A percentile compares a stretch with the other conserved stretches of the same genome.
phyloP scores from a whole-genome alignment of 2,113 vertebrate genomes.

The Sylvietta virens region DNA sequence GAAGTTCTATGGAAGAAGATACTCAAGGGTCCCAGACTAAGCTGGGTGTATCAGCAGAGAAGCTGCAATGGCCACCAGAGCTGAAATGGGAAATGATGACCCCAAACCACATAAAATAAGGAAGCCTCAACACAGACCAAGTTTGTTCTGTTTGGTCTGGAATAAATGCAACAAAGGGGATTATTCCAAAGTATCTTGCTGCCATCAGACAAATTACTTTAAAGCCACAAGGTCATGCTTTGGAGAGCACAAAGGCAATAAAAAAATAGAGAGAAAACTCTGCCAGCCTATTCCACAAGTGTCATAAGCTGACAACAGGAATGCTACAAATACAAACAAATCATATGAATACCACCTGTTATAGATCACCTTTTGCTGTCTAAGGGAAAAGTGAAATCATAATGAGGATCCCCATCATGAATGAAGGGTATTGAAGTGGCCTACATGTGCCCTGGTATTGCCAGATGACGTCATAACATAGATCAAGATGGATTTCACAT shows the following conservation, averaged over 20 bases:
- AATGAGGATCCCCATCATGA: slow-evolving; percentile 52
- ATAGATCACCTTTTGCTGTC: slow-evolving; percentile 32
- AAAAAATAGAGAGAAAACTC: not conserved
- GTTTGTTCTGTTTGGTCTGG: not conserved
- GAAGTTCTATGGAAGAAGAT: not conserved
- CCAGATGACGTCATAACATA: slow-evolving; percentile 65
- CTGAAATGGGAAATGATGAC: not conserved
- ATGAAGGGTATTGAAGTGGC: slow-evolving; percentile 63
- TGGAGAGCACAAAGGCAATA: not conserved
- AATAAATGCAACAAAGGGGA: not conserved
- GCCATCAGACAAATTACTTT: not conserved
- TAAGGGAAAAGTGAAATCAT: slow-evolving; percentile 64
- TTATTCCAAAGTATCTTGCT: not conserved
- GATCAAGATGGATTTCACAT: slow-evolving; percentile 66
- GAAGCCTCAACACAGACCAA: not conserved
- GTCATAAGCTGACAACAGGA: slow-evolving; percentile 48
- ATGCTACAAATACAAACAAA: slow-evolving; percentile 54
- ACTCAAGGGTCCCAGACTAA: not conserved
- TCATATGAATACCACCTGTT: slow-evolving; percentile 48
- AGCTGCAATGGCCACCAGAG: not conserved
- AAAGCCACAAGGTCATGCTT: not conserved
- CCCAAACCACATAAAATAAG: not conserved
- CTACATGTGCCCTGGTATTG: not conserved
- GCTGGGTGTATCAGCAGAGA: not conserved
- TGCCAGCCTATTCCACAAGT: not conserved